phyloP scores from a whole-genome alignment of 30 jellyfish, hydroid and myxozoan genomes.

The Cassiopea andromeda region DNA sequence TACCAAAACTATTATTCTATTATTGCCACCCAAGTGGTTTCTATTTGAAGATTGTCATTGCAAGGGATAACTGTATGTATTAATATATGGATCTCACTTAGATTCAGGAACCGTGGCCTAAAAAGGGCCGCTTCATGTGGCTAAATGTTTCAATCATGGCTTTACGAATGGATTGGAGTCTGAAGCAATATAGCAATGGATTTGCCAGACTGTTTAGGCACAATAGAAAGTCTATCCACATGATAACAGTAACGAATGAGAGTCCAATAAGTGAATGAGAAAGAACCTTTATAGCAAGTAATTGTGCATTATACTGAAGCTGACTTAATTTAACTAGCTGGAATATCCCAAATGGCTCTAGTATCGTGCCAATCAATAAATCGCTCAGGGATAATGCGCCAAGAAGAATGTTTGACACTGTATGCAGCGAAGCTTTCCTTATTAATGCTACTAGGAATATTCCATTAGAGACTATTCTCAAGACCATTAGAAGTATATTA shows the following conservation, averaged over 20 bases:
- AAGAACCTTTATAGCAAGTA: not conserved
- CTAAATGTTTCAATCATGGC: constrained; percentile 1
- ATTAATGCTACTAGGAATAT: not conserved
- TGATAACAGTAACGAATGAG: not conserved
- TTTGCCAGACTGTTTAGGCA: constrained; percentile 20
- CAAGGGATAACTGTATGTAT: too few species aligned
- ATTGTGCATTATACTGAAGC: not conserved
- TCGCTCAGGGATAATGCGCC: constrained; percentile 26
- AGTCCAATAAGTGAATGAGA: not conserved
- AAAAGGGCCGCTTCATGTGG: not conserved
- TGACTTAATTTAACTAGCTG: not conserved
- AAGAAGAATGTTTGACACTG: constrained; percentile 22
- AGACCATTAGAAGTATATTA: not conserved
- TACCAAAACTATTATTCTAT: too few species aligned
- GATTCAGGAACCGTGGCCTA: too few species aligned
- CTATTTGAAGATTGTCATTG: too few species aligned
- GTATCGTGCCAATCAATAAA: not conserved
- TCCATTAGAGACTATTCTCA: constrained; percentile 1
- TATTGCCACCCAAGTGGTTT: too few species aligned
- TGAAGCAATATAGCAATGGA: constrained; percentile 9
- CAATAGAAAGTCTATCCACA: constrained; percentile 20
- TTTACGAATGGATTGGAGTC: not conserved
- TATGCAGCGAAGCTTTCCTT: constrained; percentile 13
- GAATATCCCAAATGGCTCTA: constrained; percentile 7
- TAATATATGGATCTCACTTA: too few species aligned